A percentile compares a stretch with the other conserved stretches of the same genome.
These are phyloP conservation scores for Patagioenas fasciata DNA, from an alignment of 2,113 vertebrate species.

Conservation along the genomic window DNA sequence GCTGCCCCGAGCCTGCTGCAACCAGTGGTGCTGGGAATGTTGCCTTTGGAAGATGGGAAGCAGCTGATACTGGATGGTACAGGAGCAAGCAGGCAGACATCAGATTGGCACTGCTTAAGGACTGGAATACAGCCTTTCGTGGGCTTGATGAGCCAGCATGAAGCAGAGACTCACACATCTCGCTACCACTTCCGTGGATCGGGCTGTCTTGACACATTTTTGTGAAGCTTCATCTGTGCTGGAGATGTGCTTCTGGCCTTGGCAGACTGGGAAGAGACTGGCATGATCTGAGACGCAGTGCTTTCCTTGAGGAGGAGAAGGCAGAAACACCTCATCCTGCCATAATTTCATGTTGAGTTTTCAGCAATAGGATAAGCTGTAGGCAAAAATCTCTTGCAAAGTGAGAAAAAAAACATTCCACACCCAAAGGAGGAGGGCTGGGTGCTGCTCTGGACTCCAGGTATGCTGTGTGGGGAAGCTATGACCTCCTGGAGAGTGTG, in stretches of 20 bases:
- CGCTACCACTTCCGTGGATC: accelerated
- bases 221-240: not conserved
- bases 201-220: not conserved
- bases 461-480: accelerated
- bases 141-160: accelerated
- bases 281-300: not conserved
- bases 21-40: not conserved
- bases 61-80: accelerated
- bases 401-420: not conserved
- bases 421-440: not conserved
- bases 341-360: not conserved
- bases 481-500: not conserved
- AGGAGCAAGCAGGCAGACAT: not conserved
- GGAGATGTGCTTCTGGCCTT: not conserved
- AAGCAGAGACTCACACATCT: not conserved
- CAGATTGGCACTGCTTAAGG: not conserved
- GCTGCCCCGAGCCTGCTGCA: accelerated
- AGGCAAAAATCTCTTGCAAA: not conserved
- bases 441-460: not conserved
- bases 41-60: not conserved
- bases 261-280: accelerated
- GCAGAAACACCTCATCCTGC: not conserved
- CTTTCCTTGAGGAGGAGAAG: accelerated
- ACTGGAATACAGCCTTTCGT: not conserved
- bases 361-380: not conserved